Evolutionary conservation across 2,888 invertebrate species (phyloP), one percentile per base, ranked within the genome.

Genomic region (Calameuta idolon): DNA sequence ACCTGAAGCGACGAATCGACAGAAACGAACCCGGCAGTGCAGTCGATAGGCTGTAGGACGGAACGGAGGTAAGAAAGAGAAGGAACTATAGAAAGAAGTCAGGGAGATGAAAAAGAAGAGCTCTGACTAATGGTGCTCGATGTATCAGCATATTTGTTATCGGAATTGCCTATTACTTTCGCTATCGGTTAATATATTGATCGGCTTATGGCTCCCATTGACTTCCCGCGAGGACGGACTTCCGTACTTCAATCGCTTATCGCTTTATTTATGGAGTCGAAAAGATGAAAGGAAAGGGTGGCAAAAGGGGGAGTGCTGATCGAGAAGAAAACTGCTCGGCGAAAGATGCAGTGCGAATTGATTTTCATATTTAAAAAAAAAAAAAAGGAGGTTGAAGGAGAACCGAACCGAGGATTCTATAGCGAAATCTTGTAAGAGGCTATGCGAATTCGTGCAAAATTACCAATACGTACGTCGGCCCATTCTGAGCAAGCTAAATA

Each of bases 11-110:
- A 55, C 55, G 55, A 55, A 55, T 23, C 55, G 9, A 81, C 81
- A 87, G 83, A 82, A 85, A 88, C 87, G 88, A 86, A 85, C 78
- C 77, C 1, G 12, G 23, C 71, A 15, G 71, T 34, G 34, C 34
- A 71, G 15, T 11, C 71, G 71, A 55, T 55, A 23, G 55, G 23
- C 55, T 55, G 23, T 55, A 9, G 23, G 55, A 15, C 23, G 55
- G 55, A 23, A 55, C 2, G 2, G 35, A 35, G 23, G 23, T 55
- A 55, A 55, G 23, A 55, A 55, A 23, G 0, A 9, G 23, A 55
- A 55, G 55, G 9, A 55, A 15, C 15, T 15, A 15, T 4, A 12
- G 15, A 15, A 40, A 40, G 40, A 5, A 40, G 4, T 40, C 15
- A 15, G 4, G 55, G 55, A 55, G 23, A 4, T 23, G 5, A 55